These are phyloP conservation scores for Drosophila ironensis DNA, from an alignment of 1,140 invertebrate genomes.

Conservation along the genomic window DNA sequence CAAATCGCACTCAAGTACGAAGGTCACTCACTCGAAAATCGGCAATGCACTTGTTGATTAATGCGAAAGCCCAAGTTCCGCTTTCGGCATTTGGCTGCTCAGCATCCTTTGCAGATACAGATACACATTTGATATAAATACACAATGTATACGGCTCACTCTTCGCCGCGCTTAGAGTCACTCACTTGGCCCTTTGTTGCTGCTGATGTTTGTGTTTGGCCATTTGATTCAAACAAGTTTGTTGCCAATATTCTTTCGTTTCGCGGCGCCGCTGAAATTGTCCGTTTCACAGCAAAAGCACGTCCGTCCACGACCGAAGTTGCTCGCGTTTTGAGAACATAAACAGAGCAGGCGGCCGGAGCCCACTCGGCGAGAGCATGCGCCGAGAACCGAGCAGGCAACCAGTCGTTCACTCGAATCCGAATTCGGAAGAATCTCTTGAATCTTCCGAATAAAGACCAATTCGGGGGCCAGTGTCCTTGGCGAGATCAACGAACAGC, in stretches of 20 bases:
- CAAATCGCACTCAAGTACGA: no score
- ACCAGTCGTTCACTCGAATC: slow-evolving; percentile 5
- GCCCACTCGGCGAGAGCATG: slow-evolving; percentile 38
- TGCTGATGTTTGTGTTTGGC: slow-evolving; percentile 26
- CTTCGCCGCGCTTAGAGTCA: background rate
- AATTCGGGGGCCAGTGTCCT: slow-evolving; percentile 3
- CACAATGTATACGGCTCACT: background rate
- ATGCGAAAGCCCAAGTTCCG: background rate
- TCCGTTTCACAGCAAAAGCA: slow-evolving; percentile 17
- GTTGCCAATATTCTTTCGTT: slow-evolving; percentile 68
- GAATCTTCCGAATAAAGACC: background rate
- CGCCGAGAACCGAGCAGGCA: slow-evolving; percentile 31
- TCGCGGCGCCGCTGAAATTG: slow-evolving; percentile 3
- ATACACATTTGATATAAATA: background rate
- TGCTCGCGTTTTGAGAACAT: slow-evolving; percentile 73
- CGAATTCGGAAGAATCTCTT: background rate
- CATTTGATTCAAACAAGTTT: slow-evolving; percentile 59
- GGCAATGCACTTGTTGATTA: slow-evolving; percentile 38
- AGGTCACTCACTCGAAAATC: slow-evolving; percentile 20
- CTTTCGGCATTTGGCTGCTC: background rate
- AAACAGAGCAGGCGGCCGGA: slow-evolving; percentile 57
- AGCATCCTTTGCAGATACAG: slow-evolving; percentile 12
- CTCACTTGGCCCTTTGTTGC: slow-evolving; percentile 39
- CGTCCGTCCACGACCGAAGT: slow-evolving; percentile 67
- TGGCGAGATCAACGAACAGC: slow-evolving; percentile 4